These are phyloP conservation scores for Lepidostoma basale DNA, from an alignment of 1,140 invertebrate species.

Conservation along the genomic window DNA sequence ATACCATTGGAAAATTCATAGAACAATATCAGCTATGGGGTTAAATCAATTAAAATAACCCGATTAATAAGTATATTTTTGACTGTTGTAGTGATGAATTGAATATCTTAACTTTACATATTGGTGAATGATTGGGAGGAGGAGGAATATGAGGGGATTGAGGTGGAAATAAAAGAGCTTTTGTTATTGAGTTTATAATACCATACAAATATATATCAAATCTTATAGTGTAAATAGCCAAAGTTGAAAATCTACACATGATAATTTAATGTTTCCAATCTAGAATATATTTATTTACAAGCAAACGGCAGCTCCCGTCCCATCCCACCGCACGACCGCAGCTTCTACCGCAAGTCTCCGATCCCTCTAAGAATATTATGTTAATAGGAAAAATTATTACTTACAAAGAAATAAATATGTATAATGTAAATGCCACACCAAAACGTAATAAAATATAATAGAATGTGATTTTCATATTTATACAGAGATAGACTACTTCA, in stretches of 20 bases:
- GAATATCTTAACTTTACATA: too few species aligned
- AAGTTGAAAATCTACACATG: slow-evolving; percentile 35
- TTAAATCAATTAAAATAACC: too few species aligned
- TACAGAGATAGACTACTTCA: background rate
- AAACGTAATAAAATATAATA: slow-evolving; percentile 31
- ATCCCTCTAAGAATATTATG: slow-evolving; percentile 11
- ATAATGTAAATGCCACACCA: slow-evolving; percentile 38
- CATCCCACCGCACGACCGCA: too few species aligned
- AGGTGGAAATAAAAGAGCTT: slow-evolving; percentile 22
- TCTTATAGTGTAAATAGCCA: slow-evolving; percentile 40
- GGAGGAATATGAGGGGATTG: too few species aligned
- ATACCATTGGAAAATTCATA: too few species aligned
- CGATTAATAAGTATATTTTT: too few species aligned
- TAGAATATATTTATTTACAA: slow-evolving; percentile 29
- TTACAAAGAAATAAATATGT: slow-evolving; percentile 33
- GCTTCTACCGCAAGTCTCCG: too few species aligned
- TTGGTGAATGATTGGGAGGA: background rate
- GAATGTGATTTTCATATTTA: slow-evolving; percentile 4
- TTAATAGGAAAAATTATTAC: slow-evolving; percentile 32
- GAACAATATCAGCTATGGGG: too few species aligned
- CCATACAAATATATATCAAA: slow-evolving; percentile 45
- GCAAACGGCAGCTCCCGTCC: slow-evolving; percentile 14
- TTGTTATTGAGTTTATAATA: slow-evolving; percentile 39
- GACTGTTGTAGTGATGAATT: too few species aligned
- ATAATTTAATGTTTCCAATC: slow-evolving; percentile 34